phyloP scores from a whole-genome alignment of 1,140 invertebrate genomes.

The Ooceraea biroi region DNA sequence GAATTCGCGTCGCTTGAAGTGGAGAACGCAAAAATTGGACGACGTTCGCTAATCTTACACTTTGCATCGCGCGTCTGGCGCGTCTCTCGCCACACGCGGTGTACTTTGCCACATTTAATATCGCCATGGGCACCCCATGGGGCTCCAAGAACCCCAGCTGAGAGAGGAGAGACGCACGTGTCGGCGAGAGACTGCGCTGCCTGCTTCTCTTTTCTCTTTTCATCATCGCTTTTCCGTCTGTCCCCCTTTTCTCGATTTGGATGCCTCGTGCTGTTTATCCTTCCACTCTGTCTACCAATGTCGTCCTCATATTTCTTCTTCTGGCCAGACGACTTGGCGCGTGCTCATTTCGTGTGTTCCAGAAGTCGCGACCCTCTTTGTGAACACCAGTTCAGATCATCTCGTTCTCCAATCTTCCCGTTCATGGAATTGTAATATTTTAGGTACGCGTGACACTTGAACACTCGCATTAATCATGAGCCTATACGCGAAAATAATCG shows the following conservation, averaged over 20 bases:
- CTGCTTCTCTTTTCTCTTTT: not conserved
- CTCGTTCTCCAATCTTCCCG: not conserved
- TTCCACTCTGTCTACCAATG: not conserved
- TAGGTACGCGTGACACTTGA: not conserved
- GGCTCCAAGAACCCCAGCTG: constrained; percentile 56
- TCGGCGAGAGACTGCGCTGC: constrained; percentile 24
- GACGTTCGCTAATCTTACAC: not conserved
- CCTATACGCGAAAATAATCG: not conserved
- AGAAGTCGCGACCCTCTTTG: constrained; percentile 25
- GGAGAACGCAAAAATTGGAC: not conserved
- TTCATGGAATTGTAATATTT: constrained; percentile 18
- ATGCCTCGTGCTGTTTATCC: not conserved
- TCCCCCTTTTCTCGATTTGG: constrained; percentile 10
- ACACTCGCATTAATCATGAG: not conserved
- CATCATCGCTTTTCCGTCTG: not conserved
- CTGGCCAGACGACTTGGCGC: constrained; percentile 64
- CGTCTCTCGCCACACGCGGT: not conserved
- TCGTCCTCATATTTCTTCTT: constrained; percentile 47
- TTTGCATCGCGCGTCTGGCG: not conserved
- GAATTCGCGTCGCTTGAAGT: not conserved
- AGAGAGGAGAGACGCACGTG: constrained; percentile 10
- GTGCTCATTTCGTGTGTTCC: constrained; percentile 53
- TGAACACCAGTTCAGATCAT: constrained; percentile 9
- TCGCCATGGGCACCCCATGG: constrained; percentile 40
- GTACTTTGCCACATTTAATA: not conserved